Percentiles rank a stretch among this genome's conserved stretches.
phyloP scores from a whole-genome alignment of 2,113 vertebrate species.

The Nematolebias whitei region DNA sequence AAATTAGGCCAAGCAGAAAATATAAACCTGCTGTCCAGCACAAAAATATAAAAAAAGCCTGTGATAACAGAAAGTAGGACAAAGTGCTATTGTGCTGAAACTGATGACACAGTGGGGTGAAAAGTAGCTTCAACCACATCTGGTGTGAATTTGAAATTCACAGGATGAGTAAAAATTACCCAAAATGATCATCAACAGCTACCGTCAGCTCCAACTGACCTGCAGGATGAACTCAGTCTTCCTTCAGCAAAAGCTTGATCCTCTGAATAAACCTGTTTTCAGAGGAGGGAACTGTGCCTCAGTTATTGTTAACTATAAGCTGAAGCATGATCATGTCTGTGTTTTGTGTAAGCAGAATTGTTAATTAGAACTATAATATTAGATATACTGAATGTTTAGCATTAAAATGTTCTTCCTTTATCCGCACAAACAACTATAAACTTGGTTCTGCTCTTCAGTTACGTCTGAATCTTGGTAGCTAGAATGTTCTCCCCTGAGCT shows the following conservation, averaged over 20 bases:
- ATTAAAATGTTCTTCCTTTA: neutral
- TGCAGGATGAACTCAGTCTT: neutral
- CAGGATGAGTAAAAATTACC: neutral
- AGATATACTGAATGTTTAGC: neutral
- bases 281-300: no score
- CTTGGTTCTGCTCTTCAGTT: neutral
- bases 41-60: neutral
- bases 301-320: neutral
- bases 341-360: neutral
- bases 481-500: neutral
- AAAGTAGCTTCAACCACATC: neutral
- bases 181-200: neutral
- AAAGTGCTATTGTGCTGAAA: constrained; percentile 20
- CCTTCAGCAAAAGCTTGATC: neutral
- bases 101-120: constrained; percentile 6
- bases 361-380: neutral
- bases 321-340: neutral
- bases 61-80: constrained; percentile 18
- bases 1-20: neutral
- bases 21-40: constrained; percentile 20
- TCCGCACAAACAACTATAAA: neutral
- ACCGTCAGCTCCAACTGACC: neutral
- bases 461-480: neutral
- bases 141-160: neutral
- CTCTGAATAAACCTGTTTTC: neutral